phyloP scores from a whole-genome alignment of 2,797 vertebrate species.

The Silurus aristotelis region DNA sequence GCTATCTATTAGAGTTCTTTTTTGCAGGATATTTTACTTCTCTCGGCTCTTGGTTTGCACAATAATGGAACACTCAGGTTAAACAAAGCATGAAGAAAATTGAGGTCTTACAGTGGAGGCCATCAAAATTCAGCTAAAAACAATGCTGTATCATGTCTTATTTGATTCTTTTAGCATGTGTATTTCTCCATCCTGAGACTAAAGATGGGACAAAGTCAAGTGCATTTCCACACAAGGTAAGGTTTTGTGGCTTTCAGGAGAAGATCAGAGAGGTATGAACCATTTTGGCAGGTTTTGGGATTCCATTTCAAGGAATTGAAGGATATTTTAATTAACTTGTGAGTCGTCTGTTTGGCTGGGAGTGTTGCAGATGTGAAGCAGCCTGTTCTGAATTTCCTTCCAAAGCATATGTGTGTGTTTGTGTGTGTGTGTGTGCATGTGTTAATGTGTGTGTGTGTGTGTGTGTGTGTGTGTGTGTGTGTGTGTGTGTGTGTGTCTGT shows the following conservation, averaged over 20 bases:
- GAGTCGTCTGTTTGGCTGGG: conserved; percentile 43
- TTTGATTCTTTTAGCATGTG: conserved; percentile 42
- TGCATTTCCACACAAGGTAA: conserved; percentile 1
- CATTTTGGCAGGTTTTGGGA: conserved; percentile 28
- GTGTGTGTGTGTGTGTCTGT: neutral
- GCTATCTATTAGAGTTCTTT: neutral
- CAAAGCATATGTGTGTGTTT: neutral
- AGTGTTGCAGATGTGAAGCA: conserved; percentile 28
- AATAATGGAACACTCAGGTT: conserved; percentile 56
- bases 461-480: neutral
- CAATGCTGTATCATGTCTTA: neutral
- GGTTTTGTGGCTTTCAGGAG: conserved; percentile 24
- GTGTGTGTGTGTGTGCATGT: neutral
- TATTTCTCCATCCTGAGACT: neutral
- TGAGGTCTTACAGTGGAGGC: conserved; percentile 26
- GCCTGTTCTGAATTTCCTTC: conserved; percentile 19
- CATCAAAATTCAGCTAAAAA: conserved; percentile 53
- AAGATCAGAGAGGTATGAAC: conserved; percentile 29
- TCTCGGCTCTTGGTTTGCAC: conserved; percentile 48
- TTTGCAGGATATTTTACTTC: neutral
- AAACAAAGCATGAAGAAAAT: conserved; percentile 57
- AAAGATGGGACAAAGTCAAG: conserved; percentile 1
- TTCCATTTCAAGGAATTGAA: conserved; percentile 36
- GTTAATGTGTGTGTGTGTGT: neutral
- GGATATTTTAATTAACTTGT: conserved; percentile 55